phyloP scores from a whole-genome alignment of 2,888 invertebrate species.

The Homarus gammarus region DNA sequence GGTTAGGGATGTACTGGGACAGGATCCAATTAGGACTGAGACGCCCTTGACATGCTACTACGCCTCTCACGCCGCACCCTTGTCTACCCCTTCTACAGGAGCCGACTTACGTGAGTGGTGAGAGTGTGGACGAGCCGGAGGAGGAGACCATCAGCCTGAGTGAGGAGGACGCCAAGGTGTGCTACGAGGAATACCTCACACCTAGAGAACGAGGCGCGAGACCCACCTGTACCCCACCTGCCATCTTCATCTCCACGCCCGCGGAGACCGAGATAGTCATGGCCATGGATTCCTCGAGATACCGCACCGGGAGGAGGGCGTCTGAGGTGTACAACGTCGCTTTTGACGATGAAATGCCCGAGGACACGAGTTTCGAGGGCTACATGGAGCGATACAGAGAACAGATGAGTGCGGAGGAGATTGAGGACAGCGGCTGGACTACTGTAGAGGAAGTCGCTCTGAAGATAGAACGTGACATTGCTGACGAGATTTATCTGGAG shows the following conservation, averaged over 20 bases:
- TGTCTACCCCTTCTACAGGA: neutral
- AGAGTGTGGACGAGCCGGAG: conserved; percentile 24
- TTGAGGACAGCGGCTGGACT: conserved; percentile 42
- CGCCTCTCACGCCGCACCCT: too few relatives aligned
- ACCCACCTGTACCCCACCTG: conserved; percentile 17
- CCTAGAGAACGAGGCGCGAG: neutral
- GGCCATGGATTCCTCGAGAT: conserved; percentile 51
- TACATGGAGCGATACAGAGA: conserved; percentile 2
- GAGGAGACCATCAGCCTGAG: neutral
- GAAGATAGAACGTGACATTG: conserved; percentile 14
- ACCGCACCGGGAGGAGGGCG: conserved; percentile 43
- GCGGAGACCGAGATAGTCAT: conserved; percentile 52
- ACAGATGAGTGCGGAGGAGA: neutral
- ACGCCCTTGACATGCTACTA: too few relatives aligned
- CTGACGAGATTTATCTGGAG: neutral
- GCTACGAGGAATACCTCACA: neutral
- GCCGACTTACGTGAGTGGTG: conserved; percentile 25
- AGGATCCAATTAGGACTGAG: too few relatives aligned
- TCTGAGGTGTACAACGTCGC: conserved; percentile 52
- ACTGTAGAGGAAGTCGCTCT: conserved; percentile 41
- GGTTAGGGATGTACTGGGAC: too few relatives aligned
- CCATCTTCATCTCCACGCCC: conserved; percentile 55
- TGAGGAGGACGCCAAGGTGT: neutral
- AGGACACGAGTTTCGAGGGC: neutral
- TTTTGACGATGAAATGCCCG: conserved; percentile 15